A percentile compares a stretch with the other conserved stretches of the same genome.
These are phyloP conservation scores for Aricia agestis DNA, from an alignment of 1,140 invertebrate species.

Conservation along the genomic window DNA sequence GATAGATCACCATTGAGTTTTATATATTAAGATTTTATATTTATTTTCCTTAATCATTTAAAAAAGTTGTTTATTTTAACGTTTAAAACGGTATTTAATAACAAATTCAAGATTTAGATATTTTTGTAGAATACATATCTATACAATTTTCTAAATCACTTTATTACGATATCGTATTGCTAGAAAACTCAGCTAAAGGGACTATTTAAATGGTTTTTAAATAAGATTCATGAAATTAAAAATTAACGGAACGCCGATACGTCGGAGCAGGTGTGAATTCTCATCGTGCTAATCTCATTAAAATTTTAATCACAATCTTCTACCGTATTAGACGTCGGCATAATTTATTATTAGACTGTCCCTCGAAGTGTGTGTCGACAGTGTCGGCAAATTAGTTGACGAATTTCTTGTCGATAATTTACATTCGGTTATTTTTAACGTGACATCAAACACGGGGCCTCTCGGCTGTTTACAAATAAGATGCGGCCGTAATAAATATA, in stretches of 20 bases:
- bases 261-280: slow-evolving; percentile 17
- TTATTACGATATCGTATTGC: too few species aligned
- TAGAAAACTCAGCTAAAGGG: too few species aligned
- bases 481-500: slow-evolving; percentile 74
- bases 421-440: slow-evolving; percentile 71
- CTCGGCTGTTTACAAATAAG: slow-evolving; percentile 68
- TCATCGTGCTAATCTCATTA: slow-evolving; percentile 54
- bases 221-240: not conserved
- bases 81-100: too few species aligned
- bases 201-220: not conserved
- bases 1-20: too few species aligned
- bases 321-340: slow-evolving; percentile 45
- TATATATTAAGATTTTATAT: too few species aligned
- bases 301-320: slow-evolving; percentile 60
- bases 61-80: too few species aligned
- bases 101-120: too few species aligned
- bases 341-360: slow-evolving; percentile 63
- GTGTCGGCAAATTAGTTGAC: slow-evolving; percentile 70
- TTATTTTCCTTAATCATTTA: too few species aligned
- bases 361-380: slow-evolving; percentile 60
- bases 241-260: slow-evolving; percentile 4
- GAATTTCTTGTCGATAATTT: slow-evolving; percentile 61
- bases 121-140: too few species aligned
- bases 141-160: too few species aligned
- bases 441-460: slow-evolving; percentile 70